These are phyloP conservation scores for Muraenolepis orangiensis DNA, from an alignment of 2,797 vertebrate genomes.

Conservation along the genomic window DNA sequence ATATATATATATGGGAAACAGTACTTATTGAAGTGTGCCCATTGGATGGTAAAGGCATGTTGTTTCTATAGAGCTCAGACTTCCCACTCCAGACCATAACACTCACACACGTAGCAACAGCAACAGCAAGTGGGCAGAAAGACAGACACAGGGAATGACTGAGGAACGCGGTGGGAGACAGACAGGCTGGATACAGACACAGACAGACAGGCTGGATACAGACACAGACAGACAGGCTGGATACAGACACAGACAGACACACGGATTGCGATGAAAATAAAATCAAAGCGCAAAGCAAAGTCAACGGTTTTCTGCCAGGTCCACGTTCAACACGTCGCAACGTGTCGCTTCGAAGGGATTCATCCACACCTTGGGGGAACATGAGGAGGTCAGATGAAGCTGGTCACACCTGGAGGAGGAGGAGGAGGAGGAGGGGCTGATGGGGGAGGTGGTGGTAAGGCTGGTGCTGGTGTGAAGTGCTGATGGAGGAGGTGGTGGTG, in stretches of 20 bases:
- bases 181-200: background rate
- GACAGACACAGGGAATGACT: background rate
- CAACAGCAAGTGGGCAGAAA: background rate
- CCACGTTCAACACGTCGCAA: background rate
- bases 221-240: background rate
- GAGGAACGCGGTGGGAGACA: background rate
- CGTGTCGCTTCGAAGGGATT: background rate
- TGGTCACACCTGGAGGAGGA: background rate
- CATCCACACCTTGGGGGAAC: background rate
- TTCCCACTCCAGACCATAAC: slow-evolving; percentile 26
- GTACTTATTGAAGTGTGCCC: background rate
- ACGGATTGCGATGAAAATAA: background rate
- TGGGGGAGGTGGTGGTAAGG: too few species aligned
- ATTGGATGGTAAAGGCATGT: background rate
- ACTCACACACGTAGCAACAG: background rate
- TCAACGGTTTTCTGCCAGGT: background rate
- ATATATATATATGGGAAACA: background rate
- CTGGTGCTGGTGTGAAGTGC: too few species aligned
- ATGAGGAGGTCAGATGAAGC: background rate
- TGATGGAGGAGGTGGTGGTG: too few species aligned
- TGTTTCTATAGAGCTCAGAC: slow-evolving; percentile 5
- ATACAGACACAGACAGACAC: background rate
- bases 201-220: background rate
- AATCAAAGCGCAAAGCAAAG: background rate
- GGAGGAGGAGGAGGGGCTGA: too few species aligned